Percentiles rank a stretch among this genome's conserved stretches.
Evolutionary conservation across 2,113 vertebrate genomes (phyloP).

Genomic region (Patagioenas fasciata): DNA sequence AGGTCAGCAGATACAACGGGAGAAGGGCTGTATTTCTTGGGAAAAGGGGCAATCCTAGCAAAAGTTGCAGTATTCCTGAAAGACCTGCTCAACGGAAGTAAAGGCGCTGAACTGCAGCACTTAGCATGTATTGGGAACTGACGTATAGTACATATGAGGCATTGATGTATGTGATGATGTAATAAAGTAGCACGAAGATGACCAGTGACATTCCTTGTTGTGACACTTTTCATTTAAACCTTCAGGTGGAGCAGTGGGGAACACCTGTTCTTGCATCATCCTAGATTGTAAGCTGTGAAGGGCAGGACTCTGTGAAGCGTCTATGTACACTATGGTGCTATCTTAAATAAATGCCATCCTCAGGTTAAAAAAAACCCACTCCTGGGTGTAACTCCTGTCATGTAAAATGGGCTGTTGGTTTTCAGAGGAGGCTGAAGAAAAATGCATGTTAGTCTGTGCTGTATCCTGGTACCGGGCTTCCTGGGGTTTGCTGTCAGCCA

Average conservation of each 20-base stretch:
- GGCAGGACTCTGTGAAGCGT: neutral
- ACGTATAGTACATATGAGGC: neutral
- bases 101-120: neutral
- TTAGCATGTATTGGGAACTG: neutral
- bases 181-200: neutral
- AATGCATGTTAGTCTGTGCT: neutral
- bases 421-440: neutral
- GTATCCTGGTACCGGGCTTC: neutral
- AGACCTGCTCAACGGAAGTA: neutral
- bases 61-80: neutral
- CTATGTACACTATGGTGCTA: neutral
- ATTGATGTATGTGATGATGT: neutral
- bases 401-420: neutral
- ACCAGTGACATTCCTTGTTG: neutral
- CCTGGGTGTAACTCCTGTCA: neutral
- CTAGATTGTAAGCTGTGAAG: neutral
- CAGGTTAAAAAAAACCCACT: neutral
- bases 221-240: neutral
- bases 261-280: neutral
- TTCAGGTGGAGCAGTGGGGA: neutral
- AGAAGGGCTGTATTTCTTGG: neutral
- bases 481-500: neutral
- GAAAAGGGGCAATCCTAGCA: neutral
- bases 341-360: neutral
- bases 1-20: fast-evolving